phyloP scores from a whole-genome alignment of 1,140 invertebrate genomes.

The Lordiphosa clarofinis region DNA sequence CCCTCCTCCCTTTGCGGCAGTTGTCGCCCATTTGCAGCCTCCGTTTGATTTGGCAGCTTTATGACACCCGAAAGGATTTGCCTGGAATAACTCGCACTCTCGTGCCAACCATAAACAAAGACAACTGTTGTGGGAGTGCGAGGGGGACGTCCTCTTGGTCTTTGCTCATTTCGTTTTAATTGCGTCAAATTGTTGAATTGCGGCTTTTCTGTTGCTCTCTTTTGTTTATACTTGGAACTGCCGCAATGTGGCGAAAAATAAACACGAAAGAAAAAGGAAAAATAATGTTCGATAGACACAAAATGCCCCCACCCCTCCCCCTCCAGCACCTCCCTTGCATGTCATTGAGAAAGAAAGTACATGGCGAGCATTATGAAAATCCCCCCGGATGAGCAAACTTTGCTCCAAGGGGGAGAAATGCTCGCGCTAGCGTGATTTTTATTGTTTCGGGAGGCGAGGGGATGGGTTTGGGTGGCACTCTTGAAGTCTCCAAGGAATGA shows the following conservation, averaged over 20 bases:
- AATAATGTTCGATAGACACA: constrained; percentile 34
- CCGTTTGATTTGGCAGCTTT: constrained; percentile 69
- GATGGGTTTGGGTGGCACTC: neutral
- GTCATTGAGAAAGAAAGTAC: constrained; percentile 17
- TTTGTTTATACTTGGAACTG: constrained; percentile 43
- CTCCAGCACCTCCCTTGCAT: constrained; percentile 25
- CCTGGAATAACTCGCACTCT: constrained; percentile 10
- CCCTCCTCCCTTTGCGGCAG: constrained; percentile 34
- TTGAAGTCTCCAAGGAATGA: constrained; percentile 21
- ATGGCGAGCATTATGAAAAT: constrained; percentile 34
- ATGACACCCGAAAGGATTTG: constrained; percentile 66
- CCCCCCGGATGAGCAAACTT: constrained; percentile 37
- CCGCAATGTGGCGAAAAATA: constrained; percentile 62
- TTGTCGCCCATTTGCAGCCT: no score
- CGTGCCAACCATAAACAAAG: constrained; percentile 23
- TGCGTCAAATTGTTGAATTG: constrained; percentile 46
- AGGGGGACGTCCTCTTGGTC: constrained; percentile 11
- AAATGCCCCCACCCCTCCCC: no score
- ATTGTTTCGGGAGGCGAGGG: constrained; percentile 22
- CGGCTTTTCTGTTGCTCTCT: constrained; percentile 9
- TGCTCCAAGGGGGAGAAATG: neutral
- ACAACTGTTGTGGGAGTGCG: constrained; percentile 21
- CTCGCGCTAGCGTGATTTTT: constrained; percentile 22
- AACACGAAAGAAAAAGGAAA: constrained; percentile 27
- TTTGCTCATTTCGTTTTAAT: constrained; percentile 43